Percentiles rank a stretch among this genome's conserved stretches.
phyloP scores from a whole-genome alignment of 2,797 vertebrate species.

The Melopsittacus undulatus region DNA sequence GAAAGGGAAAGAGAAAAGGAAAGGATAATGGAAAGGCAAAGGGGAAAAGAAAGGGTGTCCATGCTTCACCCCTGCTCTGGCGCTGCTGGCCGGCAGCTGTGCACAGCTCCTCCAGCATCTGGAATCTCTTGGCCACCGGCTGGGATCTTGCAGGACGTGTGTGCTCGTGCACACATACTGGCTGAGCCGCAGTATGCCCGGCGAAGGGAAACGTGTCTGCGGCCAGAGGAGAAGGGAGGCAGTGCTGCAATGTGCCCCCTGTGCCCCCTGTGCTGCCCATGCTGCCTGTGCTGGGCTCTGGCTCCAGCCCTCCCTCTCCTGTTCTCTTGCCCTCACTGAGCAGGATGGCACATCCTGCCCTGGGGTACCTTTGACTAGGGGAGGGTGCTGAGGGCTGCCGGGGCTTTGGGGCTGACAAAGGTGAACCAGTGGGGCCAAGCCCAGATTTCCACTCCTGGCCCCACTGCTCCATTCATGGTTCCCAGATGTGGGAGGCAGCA shows the following conservation, averaged over 20 bases:
- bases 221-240: neutral
- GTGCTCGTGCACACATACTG: neutral
- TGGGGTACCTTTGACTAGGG: rapidly evolving
- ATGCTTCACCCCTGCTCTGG: neutral
- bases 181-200: neutral
- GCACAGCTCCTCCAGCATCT: constrained; percentile 58
- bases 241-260: neutral
- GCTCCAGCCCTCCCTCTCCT: neutral
- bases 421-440: neutral
- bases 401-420: neutral
- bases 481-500: neutral
- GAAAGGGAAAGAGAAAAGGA: neutral
- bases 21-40: neutral
- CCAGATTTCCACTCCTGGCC: neutral
- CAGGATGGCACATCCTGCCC: neutral
- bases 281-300: neutral
- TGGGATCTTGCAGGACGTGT: constrained; percentile 48
- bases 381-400: neutral
- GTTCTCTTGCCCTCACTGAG: rapidly evolving
- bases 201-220: neutral
- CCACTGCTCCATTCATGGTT: neutral
- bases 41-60: neutral
- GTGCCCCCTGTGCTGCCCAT: neutral
- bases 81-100: constrained; percentile 53
- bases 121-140: constrained; percentile 51